Evolutionary conservation across 1,140 invertebrate genomes (phyloP).

Genomic region (Frieseomelitta varia): DNA sequence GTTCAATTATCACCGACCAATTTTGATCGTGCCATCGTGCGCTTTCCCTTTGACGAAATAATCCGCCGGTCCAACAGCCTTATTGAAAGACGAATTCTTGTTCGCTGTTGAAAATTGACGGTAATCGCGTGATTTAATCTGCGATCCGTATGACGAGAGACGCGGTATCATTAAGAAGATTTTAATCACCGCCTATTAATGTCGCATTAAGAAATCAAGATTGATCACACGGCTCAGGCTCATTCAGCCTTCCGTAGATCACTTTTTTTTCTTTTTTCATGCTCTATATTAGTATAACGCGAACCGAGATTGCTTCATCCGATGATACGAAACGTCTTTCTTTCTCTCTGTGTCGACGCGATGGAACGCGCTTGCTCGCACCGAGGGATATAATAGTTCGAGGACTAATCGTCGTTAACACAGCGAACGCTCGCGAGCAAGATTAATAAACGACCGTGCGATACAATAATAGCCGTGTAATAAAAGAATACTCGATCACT

Average conservation of each 20-base stretch:
- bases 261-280: slow-evolving; percentile 8
- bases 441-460: slow-evolving; percentile 43
- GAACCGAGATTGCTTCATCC: slow-evolving; percentile 43
- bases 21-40: no score
- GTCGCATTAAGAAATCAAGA: slow-evolving; percentile 59
- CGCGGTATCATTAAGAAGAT: slow-evolving; percentile 48
- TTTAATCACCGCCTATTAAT: slow-evolving; percentile 65
- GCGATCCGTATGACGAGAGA: slow-evolving; percentile 36
- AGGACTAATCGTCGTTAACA: slow-evolving; percentile 33
- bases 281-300: slow-evolving; percentile 5
- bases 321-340: slow-evolving; percentile 13
- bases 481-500: slow-evolving; percentile 36
- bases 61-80: background rate
- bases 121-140: slow-evolving; percentile 42
- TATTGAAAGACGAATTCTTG: slow-evolving; percentile 18
- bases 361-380: background rate
- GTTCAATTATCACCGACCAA: background rate
- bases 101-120: slow-evolving; percentile 42
- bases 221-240: slow-evolving; percentile 35
- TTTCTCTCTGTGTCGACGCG: background rate
- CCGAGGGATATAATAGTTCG: slow-evolving; percentile 13
- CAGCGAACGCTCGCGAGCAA: slow-evolving; percentile 1
- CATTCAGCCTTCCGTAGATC: slow-evolving; percentile 5
- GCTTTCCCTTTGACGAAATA: background rate
- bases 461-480: slow-evolving; percentile 13